phyloP scores from a whole-genome alignment of 1,140 invertebrate genomes.

The Conus betulinus region DNA sequence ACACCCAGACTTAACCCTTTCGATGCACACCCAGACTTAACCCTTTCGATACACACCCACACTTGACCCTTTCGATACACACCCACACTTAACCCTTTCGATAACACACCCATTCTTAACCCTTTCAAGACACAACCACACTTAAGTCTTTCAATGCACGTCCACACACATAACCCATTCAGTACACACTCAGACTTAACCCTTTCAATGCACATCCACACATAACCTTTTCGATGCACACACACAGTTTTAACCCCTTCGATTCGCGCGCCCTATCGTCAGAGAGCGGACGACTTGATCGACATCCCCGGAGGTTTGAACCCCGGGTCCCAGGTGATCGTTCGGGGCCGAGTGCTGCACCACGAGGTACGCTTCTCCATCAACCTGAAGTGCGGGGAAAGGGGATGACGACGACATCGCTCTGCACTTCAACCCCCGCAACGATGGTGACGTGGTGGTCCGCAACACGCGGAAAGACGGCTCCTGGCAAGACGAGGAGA shows the following conservation, averaged over 20 bases:
- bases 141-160: no score
- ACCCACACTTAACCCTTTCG: no score
- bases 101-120: no score
- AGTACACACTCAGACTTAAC: neutral
- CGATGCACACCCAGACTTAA: no score
- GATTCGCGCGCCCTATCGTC: neutral
- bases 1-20: no score
- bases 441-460: constrained; percentile 79
- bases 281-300: constrained; percentile 78
- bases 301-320: constrained; percentile 78
- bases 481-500: constrained; percentile 85
- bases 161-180: no score
- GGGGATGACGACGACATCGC: constrained; percentile 83
- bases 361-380: constrained; percentile 80
- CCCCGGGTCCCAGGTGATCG: constrained; percentile 80
- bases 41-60: no score
- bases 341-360: constrained; percentile 79
- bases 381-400: constrained; percentile 82
- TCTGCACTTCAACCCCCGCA: constrained; percentile 84
- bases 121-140: no score
- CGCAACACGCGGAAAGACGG: constrained; percentile 82
- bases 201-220: no score
- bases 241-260: neutral
- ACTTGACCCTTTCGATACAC: no score
- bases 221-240: neutral